Evolutionary conservation across 2,888 invertebrate species (phyloP).

Genomic region (Oligia latruncula): DNA sequence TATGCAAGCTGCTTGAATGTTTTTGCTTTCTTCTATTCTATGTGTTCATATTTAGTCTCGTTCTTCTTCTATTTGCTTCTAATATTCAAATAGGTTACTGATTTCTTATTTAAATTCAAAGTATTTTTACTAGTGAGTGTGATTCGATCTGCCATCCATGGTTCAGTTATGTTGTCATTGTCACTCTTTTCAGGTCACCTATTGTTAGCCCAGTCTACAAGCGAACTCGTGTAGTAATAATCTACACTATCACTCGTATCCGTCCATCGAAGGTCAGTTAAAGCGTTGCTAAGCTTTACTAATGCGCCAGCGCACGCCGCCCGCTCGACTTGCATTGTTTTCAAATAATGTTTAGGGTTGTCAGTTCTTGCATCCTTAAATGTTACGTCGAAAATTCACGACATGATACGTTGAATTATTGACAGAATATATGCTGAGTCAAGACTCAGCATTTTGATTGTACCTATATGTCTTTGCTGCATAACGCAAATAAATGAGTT

Average conservation of each 20-base stretch:
- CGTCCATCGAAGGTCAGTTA: constrained; percentile 58
- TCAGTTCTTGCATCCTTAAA: constrained; percentile 5
- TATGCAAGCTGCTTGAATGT: not conserved
- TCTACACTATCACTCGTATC: constrained; percentile 49
- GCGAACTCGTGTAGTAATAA: constrained; percentile 42
- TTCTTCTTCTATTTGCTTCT: not conserved
- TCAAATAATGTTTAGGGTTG: constrained; percentile 54
- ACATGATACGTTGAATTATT: not conserved
- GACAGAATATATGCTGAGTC: not conserved
- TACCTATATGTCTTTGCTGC: constrained; percentile 6
- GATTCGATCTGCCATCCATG: not conserved
- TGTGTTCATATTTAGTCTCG: not conserved
- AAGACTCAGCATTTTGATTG: not conserved
- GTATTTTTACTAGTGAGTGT: not conserved
- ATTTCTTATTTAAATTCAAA: not conserved
- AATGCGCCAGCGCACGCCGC: constrained; percentile 51
- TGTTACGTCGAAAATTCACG: not conserved
- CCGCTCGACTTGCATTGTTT: constrained; percentile 61
- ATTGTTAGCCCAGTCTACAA: constrained; percentile 28
- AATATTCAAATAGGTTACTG: not conserved
- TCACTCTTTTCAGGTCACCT: constrained; percentile 18
- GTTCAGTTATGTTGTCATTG: constrained; percentile 19
- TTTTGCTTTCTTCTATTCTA: not conserved
- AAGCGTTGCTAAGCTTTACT: constrained; percentile 43
- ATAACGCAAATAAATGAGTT: constrained; percentile 15